These are phyloP conservation scores for Lochmaea crataegi DNA, from an alignment of 2,888 invertebrate genomes.

Conservation along the genomic window DNA sequence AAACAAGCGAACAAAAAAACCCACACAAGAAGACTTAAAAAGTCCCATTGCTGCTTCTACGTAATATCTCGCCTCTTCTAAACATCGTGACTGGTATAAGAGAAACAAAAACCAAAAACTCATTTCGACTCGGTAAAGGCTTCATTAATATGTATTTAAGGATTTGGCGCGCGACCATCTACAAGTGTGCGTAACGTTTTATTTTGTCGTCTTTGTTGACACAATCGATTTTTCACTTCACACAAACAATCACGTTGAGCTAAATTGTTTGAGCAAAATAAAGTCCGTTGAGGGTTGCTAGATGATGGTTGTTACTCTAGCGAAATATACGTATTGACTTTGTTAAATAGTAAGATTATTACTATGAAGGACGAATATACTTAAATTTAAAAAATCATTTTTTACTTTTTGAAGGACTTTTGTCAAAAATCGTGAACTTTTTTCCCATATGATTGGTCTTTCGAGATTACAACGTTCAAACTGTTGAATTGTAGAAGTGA, in stretches of 20 bases:
- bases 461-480: too few species aligned
- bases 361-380: too few species aligned
- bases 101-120: constrained; percentile 16
- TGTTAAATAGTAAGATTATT: too few species aligned
- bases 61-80: constrained; percentile 3
- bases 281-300: background rate
- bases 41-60: background rate
- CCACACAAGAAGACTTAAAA: background rate
- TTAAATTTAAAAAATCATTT: too few species aligned
- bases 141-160: constrained; percentile 19
- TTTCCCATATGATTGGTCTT: too few species aligned
- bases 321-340: too few species aligned
- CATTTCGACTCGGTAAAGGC: constrained; percentile 6
- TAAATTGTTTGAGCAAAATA: background rate
- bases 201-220: constrained; percentile 6
- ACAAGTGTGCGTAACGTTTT: background rate
- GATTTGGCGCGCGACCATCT: background rate
- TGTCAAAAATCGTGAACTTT: too few species aligned
- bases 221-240: constrained; percentile 11
- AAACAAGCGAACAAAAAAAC: background rate
- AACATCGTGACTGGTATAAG: constrained; percentile 3
- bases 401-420: too few species aligned
- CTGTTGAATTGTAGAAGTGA: too few species aligned
- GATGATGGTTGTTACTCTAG: background rate
- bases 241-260: background rate